Conservation (phyloP, 2,113 vertebrate species). For the Pelobates fuscus region DNA sequence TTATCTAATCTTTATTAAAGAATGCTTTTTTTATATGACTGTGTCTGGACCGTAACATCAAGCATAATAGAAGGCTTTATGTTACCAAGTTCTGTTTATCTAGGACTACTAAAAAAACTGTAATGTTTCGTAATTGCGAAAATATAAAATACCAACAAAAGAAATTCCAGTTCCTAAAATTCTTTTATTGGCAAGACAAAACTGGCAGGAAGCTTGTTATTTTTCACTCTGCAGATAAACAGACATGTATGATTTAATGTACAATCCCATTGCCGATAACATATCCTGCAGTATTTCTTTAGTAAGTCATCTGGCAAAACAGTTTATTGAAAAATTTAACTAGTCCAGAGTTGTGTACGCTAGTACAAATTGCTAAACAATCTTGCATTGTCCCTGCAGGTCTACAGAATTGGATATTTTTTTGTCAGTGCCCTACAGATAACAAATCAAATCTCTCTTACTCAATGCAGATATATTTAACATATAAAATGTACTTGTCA, state of each 20-base stretch:
- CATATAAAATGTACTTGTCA: background rate
- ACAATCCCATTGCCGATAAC: constrained; percentile 28
- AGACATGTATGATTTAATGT: constrained; percentile 42
- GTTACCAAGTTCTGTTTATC: constrained; percentile 42
- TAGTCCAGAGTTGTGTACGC: background rate
- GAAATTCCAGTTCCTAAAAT: constrained; percentile 35
- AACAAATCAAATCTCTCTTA: background rate
- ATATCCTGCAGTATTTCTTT: constrained; percentile 23
- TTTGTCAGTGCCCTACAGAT: background rate
- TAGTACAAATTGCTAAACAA: background rate
- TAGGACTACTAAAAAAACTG: constrained; percentile 31
- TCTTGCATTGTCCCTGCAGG: background rate
- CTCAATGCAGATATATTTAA: background rate
- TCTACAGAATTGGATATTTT: background rate
- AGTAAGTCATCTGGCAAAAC: constrained; percentile 28
- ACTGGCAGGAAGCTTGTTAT: constrained; percentile 39
- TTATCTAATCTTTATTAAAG: constrained; percentile 49
- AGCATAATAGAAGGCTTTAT: constrained; percentile 34
- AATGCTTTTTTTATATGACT: constrained; percentile 29
- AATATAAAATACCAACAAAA: constrained; percentile 34
- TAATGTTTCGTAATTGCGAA: constrained; percentile 36
- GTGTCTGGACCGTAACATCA: constrained; percentile 22
- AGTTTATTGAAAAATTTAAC: constrained; percentile 29
- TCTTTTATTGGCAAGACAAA: constrained; percentile 33
- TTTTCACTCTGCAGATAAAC: constrained; percentile 41